Evolutionary conservation across 2,888 invertebrate species (phyloP), one percentile per base, ranked within the genome.

Genomic region (Melinaea menophilus): DNA sequence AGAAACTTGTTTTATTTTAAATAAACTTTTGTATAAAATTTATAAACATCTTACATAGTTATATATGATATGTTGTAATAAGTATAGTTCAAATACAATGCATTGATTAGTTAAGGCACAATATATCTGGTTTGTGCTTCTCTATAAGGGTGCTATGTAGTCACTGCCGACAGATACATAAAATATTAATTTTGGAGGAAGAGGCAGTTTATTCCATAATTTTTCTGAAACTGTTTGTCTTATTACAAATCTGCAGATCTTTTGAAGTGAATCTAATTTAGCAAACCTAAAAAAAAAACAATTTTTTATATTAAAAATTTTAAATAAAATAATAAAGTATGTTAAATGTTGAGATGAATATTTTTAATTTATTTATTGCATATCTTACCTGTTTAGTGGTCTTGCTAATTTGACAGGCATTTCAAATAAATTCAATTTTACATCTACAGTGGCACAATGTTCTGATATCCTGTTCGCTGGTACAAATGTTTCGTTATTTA

Each of bases 161-260:
- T 91, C 91, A 81, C 88, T 92, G 70, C 90, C 90, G 67, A 75
- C 75, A 65, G 87, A 83, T 59, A 90, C 80, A 79, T 88, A 90
- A 63, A 76, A 76, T 75, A 89, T 86, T 71, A 92, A 81, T 72
- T 90, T 90, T 75, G 87, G 85, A 62, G 92, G 92, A 73, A 95
- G 85, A 68, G 95, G 95, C 76, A 95, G 89, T 75, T 92, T 92
- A 72, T 92, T 92, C 84, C 95, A 94, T 75, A 93, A 92, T 80
- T 93, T 93, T 70, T 93, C 88, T 71, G 94, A 86, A 57, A 93
- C 94, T 72, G 93, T 93, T 82, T 94, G 94, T 71, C 95, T 90
- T 72, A 95, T 94, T 37, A 94, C 94, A 90, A 95, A 95, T 74
- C 95, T 92, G 82, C 95, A 95, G 72, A 95, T 92, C 88, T 94